Percentiles rank a stretch among this genome's conserved stretches.
These are phyloP conservation scores for Leptinotarsa tumamoca DNA, from an alignment of 2,888 invertebrate species.

Conservation along the genomic window DNA sequence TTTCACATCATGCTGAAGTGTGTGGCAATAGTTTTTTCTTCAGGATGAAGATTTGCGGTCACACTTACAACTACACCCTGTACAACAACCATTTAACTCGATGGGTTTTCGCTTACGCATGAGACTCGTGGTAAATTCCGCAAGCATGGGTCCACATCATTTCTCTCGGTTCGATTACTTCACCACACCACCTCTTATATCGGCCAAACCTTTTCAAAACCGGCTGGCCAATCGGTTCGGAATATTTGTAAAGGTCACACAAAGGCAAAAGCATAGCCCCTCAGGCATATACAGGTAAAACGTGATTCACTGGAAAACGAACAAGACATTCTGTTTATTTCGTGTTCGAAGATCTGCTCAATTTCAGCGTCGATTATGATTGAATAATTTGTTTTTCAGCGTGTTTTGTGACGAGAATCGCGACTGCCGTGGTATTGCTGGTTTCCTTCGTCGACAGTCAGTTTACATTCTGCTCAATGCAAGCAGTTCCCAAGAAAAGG, in stretches of 20 bases:
- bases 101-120: background rate
- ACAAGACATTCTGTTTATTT: conserved; percentile 35
- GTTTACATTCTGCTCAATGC: conserved; percentile 68
- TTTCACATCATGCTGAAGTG: too few species aligned
- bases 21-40: too few species aligned
- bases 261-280: conserved; percentile 43
- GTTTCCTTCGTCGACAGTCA: conserved; percentile 68
- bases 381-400: conserved; percentile 61
- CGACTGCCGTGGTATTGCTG: conserved; percentile 65
- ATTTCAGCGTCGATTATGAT: conserved; percentile 40
- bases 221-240: conserved; percentile 39
- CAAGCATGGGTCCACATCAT: conserved; percentile 13
- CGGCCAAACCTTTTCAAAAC: conserved; percentile 42
- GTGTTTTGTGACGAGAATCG: conserved; percentile 67
- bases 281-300: conserved; percentile 37
- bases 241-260: conserved; percentile 49
- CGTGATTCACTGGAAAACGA: conserved; percentile 34
- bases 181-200: conserved; percentile 24
- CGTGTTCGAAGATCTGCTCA: conserved; percentile 20
- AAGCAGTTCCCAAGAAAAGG: conserved; percentile 57
- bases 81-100: background rate
- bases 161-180: conserved; percentile 24
- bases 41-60: too few species aligned
- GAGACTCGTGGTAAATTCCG: background rate
- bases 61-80: too few species aligned